Evolutionary conservation across 2,888 invertebrate genomes (phyloP).

Genomic region (Spilarctia lutea): DNA sequence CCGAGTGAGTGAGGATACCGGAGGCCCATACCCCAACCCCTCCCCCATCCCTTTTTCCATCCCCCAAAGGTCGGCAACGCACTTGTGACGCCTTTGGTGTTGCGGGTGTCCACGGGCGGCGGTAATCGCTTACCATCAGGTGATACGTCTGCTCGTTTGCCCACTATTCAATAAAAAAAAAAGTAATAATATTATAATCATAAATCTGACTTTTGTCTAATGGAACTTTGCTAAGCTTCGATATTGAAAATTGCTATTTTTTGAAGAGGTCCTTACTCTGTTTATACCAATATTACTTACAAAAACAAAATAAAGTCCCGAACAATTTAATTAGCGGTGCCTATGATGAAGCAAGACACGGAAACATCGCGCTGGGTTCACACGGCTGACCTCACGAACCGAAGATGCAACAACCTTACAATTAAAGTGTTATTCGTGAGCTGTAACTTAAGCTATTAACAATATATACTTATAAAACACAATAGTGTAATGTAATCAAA

Average conservation of each 20-base stretch:
- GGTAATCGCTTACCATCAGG: too few relatives aligned
- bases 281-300: constrained; percentile 1
- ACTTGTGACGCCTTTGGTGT: too few relatives aligned
- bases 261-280: background rate
- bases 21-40: too few relatives aligned
- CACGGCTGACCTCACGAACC: constrained; percentile 70
- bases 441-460: constrained; percentile 61
- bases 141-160: too few relatives aligned
- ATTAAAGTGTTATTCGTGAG: constrained; percentile 69
- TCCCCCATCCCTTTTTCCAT: too few relatives aligned
- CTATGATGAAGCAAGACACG: constrained; percentile 59
- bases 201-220: background rate
- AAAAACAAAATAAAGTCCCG: constrained; percentile 17
- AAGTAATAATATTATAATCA: too few relatives aligned
- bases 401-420: constrained; percentile 64
- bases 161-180: too few relatives aligned
- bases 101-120: too few relatives aligned
- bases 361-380: constrained; percentile 64
- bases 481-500: constrained; percentile 43
- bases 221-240: background rate
- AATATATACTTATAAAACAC: constrained; percentile 33
- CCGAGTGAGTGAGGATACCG: too few relatives aligned
- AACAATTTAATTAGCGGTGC: constrained; percentile 44
- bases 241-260: background rate
- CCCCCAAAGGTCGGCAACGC: too few relatives aligned